Percentiles rank a stretch among this genome's conserved stretches.
Evolutionary conservation across 2,888 invertebrate genomes (phyloP).

Genomic region (Lithophane ornitopus): DNA sequence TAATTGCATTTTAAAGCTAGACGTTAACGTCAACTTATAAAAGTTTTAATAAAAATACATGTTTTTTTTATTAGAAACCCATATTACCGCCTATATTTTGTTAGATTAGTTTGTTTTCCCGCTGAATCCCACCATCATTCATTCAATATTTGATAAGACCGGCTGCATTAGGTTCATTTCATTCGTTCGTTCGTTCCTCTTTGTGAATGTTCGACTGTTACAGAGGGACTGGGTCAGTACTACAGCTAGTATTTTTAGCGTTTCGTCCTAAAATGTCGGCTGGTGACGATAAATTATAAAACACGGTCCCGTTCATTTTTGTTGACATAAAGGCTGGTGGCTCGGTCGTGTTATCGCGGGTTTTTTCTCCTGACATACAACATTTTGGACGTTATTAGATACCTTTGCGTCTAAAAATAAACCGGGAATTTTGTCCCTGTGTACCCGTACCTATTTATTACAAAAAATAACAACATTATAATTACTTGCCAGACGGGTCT

Average conservation of each 20-base stretch:
- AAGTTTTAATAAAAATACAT: neutral
- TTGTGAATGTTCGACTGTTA: constrained; percentile 61
- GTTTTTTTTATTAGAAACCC: neutral
- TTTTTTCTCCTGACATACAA: constrained; percentile 50
- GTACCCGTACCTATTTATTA: constrained; percentile 12
- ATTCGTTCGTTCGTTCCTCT: constrained; percentile 45
- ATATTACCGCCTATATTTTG: constrained; percentile 18
- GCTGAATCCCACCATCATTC: constrained; percentile 53
- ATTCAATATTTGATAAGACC: constrained; percentile 69
- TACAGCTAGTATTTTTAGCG: constrained; percentile 57
- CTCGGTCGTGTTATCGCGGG: constrained; percentile 47
- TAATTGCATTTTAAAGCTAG: neutral
- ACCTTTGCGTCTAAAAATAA: constrained; percentile 51
- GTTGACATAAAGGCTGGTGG: constrained; percentile 60
- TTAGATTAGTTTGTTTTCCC: constrained; percentile 42
- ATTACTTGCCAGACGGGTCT: constrained; percentile 38
- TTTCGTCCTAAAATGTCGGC: constrained; percentile 59
- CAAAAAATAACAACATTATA: constrained; percentile 19
- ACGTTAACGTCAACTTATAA: neutral
- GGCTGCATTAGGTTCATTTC: constrained; percentile 59
- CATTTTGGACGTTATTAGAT: constrained; percentile 47
- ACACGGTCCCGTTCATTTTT: constrained; percentile 59
- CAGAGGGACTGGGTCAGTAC: constrained; percentile 53
- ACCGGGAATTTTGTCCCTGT: constrained; percentile 23
- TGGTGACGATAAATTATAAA: constrained; percentile 61